Base-by-base conservation (phyloP, 2,888 invertebrate genomes). In the Cantharis rustica region DNA sequence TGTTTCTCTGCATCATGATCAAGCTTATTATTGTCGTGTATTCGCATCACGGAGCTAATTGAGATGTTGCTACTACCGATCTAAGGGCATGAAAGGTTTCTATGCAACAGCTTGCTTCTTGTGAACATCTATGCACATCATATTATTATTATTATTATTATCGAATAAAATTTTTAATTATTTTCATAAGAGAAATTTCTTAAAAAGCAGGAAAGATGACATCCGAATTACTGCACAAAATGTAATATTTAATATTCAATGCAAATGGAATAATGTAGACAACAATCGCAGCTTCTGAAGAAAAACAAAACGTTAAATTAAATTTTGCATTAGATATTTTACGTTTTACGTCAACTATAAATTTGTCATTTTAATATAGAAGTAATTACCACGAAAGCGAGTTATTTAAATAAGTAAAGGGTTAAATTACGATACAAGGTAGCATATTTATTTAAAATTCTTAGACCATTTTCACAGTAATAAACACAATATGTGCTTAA, bases 61-160 rank as follows among this genome's bases (percentile, higher is more conserved):
- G 80, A 80, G 73, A 79, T 81, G 80, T 81, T 79, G 78, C 75
- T 77, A 68, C 75, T 75, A 80, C 77, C 77, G 79, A 78, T 72
- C 76, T 68, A 69, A 73, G 75, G 76, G 73, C 62, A 76, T 71
- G 80, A 84, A 84, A 82, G 82, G 85, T 86, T 83, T 82, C 85
- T 81, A 84, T 86, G 86, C 86, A 86, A 86, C 86, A 86, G 86
- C 86, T 86, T 86, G 86, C 87, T 86, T 86, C 84, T 82, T 81
- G 82, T 83, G 84, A 81, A 81, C 84, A 84, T 85, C 82, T 82
- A 75, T 73, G 72, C 63, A 70, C 69, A 74, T 11, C 11, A 11
- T 63, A 66, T 71, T 71, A 72, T 31, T 31, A 13, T 31, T n/a
- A n/a, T 10, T 10, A 72, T 31, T 31, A 13, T 31, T n/a, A n/a